phyloP scores from a whole-genome alignment of 2,888 invertebrate species.

The Scrobipalpa costella region DNA sequence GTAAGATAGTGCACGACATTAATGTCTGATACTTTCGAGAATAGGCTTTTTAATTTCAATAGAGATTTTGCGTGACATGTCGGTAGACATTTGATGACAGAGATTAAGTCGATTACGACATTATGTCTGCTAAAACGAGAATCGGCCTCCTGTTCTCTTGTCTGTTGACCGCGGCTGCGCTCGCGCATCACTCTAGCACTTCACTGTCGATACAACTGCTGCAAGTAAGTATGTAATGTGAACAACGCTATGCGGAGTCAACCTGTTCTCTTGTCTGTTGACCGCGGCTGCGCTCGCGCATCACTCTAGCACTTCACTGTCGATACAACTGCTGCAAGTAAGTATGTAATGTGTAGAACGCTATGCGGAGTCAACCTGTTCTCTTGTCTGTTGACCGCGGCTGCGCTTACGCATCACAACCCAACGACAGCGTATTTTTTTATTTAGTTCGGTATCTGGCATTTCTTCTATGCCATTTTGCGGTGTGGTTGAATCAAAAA shows the following conservation, averaged over 20 bases:
- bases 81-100: too few relatives aligned
- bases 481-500: too few relatives aligned
- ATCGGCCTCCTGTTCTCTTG: constrained; percentile 97
- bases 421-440: too few relatives aligned
- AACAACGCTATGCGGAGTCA: constrained; percentile 87
- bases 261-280: constrained; percentile 94
- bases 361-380: constrained; percentile 93
- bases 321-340: constrained; percentile 58
- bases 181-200: constrained; percentile 88
- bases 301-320: constrained; percentile 84
- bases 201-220: constrained; percentile 69
- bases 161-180: constrained; percentile 91
- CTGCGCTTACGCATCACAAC: constrained; percentile 92
- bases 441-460: too few relatives aligned
- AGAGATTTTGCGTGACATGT: too few relatives aligned
- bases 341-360: background rate
- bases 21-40: too few relatives aligned
- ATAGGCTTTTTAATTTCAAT: too few relatives aligned
- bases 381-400: constrained; percentile 93
- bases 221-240: constrained; percentile 39
- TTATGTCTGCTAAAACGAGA: too few relatives aligned
- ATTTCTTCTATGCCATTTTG: too few relatives aligned
- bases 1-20: too few relatives aligned
- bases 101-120: too few relatives aligned
- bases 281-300: constrained; percentile 92